These are phyloP conservation scores for Buteo buteo DNA, from an alignment of 2,113 vertebrate genomes.

Conservation along the genomic window DNA sequence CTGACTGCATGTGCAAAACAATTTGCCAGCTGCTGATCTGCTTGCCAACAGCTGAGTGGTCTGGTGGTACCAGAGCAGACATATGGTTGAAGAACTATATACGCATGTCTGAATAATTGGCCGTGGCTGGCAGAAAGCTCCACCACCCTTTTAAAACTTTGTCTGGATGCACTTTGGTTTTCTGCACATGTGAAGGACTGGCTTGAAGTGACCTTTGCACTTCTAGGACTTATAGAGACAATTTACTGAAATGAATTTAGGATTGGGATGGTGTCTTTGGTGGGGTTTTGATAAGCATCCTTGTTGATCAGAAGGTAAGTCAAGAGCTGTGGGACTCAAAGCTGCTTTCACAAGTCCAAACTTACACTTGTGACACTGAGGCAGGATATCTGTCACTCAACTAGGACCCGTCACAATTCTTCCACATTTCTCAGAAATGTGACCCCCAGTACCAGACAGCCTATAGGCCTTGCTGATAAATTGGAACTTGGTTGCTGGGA, in stretches of 20 bases:
- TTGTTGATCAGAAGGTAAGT: background rate
- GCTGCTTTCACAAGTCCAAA: background rate
- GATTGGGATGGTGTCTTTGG: background rate
- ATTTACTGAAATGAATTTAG: background rate
- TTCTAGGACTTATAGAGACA: background rate
- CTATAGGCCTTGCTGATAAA: background rate
- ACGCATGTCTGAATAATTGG: fast-evolving
- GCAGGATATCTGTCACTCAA: background rate
- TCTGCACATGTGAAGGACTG: background rate
- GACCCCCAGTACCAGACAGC: background rate
- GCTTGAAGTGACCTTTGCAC: background rate
- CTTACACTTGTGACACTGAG: background rate
- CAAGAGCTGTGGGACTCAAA: background rate
- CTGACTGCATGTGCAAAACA: background rate
- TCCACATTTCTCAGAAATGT: background rate
- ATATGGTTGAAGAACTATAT: background rate
- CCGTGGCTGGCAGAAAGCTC: background rate
- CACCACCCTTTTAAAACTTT: background rate
- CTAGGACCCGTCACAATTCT: background rate
- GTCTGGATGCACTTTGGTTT: background rate
- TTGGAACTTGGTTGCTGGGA: background rate
- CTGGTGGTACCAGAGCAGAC: background rate
- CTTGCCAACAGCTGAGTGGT: background rate
- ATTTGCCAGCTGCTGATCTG: background rate
- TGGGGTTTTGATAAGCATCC: background rate